Evolutionary conservation across 1,140 invertebrate species (phyloP).

Genomic region (Aleiodes sp.): DNA sequence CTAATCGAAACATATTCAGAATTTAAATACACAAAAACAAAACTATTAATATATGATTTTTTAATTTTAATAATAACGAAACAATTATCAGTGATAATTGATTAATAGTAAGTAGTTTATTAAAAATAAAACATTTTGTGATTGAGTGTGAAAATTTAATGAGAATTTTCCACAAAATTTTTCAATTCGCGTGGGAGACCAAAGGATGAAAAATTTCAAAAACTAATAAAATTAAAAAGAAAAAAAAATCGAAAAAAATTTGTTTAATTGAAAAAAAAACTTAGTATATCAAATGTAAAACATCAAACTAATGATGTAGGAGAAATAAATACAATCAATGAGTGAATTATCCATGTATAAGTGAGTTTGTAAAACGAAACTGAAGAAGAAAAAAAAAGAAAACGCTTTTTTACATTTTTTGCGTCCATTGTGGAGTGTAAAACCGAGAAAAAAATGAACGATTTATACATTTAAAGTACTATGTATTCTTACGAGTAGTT

Average conservation of each 20-base stretch:
- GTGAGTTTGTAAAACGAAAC: slow-evolving; percentile 26
- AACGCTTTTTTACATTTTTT: slow-evolving; percentile 54
- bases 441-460: slow-evolving; percentile 41
- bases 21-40: too few species aligned
- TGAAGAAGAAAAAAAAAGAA: slow-evolving; percentile 32
- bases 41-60: slow-evolving; percentile 13
- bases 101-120: background rate
- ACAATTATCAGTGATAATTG: background rate
- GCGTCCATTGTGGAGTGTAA: slow-evolving; percentile 49
- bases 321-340: slow-evolving; percentile 54
- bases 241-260: background rate
- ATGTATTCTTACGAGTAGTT: slow-evolving; percentile 14
- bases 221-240: background rate
- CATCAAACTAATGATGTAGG: slow-evolving; percentile 35
- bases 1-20: slow-evolving; percentile 13
- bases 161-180: background rate
- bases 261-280: background rate
- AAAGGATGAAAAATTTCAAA: background rate
- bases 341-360: slow-evolving; percentile 35
- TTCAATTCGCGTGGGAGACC: background rate
- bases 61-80: slow-evolving; percentile 6
- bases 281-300: background rate
- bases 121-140: slow-evolving; percentile 3
- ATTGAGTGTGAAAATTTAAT: background rate
- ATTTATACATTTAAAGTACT: slow-evolving; percentile 42